Evolutionary conservation across 2,888 invertebrate genomes (phyloP), one percentile per base, ranked within the genome.

Genomic region (Drosophila nigricruria): DNA sequence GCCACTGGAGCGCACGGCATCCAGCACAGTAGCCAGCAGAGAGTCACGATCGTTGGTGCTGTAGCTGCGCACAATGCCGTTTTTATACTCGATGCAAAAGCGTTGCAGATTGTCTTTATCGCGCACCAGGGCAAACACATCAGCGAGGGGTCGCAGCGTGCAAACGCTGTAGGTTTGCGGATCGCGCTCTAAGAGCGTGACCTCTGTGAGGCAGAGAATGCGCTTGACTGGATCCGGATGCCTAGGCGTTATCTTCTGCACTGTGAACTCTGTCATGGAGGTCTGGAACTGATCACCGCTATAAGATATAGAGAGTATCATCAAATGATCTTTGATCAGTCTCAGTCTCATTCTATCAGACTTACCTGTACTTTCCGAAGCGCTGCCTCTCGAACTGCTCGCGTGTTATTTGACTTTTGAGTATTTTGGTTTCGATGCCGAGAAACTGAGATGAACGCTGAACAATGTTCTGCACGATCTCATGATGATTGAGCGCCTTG

Each of bases 211-310:
- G 91, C 99, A 99, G 34, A 99, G 94, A 0, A 97, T 96, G 64
- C 99, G 95, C 74, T 97, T 94, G 83, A 97, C 96, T 0, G 97
- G 96, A 87, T 98, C 98, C 88, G 95, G 95, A 92, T 97, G 96
- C 30, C 98, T 94, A 0, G 95, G 94, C 20, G 97, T 96, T 82
- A 97, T 95, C 94, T 99, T 99, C 92, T 99, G 97, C 5, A 99
- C 98, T 71, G 95, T 95, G 93, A 99, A 99, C 94, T 99, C 99
- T 18, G 97, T 97, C 71, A 99, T 95, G 0, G 99, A 99, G 4
- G 99, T 99, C 91, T 99, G 95, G 91, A 97, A 97, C 92, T 98
- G 97, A 93, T 99, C 99, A 14, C 96, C 96, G 90, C 98, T 98
- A 92, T 73, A 56, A 49, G n/a, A n/a, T 25, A 71, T 20, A 9